These are phyloP conservation scores for Tokudaia tokunoshimensis DNA, from an alignment of 2,797 vertebrate species.

Conservation along the genomic window DNA sequence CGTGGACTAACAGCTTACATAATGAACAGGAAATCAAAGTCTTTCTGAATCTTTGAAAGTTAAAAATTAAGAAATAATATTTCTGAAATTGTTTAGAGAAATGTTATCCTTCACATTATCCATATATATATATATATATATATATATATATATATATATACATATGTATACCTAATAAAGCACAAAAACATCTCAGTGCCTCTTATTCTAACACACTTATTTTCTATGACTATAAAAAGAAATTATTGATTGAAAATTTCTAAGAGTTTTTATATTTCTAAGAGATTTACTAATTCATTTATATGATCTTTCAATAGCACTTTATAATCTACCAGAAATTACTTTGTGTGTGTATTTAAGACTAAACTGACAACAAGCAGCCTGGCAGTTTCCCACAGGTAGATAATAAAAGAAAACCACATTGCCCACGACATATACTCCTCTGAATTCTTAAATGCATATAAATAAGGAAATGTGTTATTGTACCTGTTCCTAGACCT, in stretches of 20 bases:
- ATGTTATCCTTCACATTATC: neutral
- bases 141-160: neutral
- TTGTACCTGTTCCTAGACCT: conserved; percentile 76
- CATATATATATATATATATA: neutral
- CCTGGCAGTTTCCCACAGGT: conserved; percentile 57
- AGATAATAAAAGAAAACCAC: conserved; percentile 85
- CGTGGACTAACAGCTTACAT: conserved; percentile 19
- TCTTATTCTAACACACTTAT: conserved; percentile 20
- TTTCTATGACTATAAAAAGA: neutral
- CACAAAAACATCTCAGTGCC: neutral
- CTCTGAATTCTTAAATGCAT: conserved; percentile 85
- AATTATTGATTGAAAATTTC: neutral
- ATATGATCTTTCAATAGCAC: neutral
- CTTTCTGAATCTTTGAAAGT: neutral
- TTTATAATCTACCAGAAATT: neutral
- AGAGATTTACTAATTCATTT: neutral
- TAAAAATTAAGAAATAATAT: neutral
- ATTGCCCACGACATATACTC: conserved; percentile 87
- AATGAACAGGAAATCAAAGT: conserved; percentile 16
- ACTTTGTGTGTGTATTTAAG: neutral
- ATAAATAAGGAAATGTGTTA: conserved; percentile 85
- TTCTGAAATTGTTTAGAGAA: conserved; percentile 16
- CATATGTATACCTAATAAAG: neutral
- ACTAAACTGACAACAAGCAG: conserved; percentile 3
- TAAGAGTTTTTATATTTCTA: neutral